These are phyloP conservation scores for Drosophila anomelani DNA, from an alignment of 2,888 invertebrate species.

Conservation along the genomic window DNA sequence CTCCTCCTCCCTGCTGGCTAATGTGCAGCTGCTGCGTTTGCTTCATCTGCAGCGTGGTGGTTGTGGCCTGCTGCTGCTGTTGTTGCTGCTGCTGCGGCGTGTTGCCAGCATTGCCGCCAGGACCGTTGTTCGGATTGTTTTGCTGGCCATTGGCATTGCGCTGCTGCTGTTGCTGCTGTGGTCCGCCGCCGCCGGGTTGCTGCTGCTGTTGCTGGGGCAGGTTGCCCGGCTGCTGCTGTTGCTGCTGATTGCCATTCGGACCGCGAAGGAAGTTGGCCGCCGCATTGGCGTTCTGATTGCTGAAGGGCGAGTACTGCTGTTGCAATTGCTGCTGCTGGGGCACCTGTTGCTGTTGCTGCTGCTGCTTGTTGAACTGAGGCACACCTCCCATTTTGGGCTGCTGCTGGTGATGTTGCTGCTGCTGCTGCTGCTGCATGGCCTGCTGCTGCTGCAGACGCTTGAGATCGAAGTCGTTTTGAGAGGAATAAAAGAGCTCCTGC, in stretches of 20 bases:
- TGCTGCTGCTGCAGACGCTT: constrained; percentile 84
- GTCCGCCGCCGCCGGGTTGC: constrained; percentile 43
- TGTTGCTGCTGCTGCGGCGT: constrained; percentile 69
- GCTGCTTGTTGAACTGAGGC: constrained; percentile 77
- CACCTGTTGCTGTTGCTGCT: constrained; percentile 82
- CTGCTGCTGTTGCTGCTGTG: constrained; percentile 52
- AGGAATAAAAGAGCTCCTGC: constrained; percentile 86
- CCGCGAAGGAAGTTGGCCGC: constrained; percentile 82
- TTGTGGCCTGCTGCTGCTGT: constrained; percentile 81
- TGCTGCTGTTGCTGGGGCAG: constrained; percentile 62
- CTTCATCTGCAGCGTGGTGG: constrained; percentile 91
- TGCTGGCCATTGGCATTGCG: constrained; percentile 68
- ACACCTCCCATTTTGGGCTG: constrained; percentile 82
- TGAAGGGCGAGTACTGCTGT: constrained; percentile 87
- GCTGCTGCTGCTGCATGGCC: constrained; percentile 82
- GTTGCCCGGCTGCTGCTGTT: constrained; percentile 58
- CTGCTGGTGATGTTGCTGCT: constrained; percentile 72
- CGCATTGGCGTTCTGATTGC: constrained; percentile 83
- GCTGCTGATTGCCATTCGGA: constrained; percentile 59
- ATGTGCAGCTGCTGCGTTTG: constrained; percentile 95
- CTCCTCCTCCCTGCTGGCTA: constrained; percentile 90
- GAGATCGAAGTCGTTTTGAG: constrained; percentile 85
- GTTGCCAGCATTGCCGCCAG: constrained; percentile 65
- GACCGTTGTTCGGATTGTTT: constrained; percentile 69
- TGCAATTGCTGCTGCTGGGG: constrained; percentile 71